Conservation (phyloP, 2,888 invertebrate species). For the Apodemia duryi region DNA sequence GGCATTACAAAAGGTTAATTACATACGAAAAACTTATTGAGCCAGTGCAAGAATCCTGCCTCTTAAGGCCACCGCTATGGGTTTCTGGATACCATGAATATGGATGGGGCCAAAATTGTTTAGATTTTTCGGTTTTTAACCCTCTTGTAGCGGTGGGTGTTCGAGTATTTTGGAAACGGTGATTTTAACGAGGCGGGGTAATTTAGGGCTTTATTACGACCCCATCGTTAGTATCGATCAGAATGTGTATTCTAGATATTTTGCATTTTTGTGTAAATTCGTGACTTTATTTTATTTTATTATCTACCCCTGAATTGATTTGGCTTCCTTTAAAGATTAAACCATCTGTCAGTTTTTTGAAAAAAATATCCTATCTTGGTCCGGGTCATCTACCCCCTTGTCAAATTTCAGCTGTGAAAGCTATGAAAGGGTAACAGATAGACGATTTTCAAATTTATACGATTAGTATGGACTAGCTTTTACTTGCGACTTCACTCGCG, state of each 20-base stretch:
- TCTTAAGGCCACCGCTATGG: slow-evolving; percentile 58
- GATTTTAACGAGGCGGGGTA: slow-evolving; percentile 30
- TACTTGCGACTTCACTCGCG: too few species aligned
- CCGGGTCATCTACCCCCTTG: too few species aligned
- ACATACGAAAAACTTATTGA: slow-evolving; percentile 56
- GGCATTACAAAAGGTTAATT: slow-evolving; percentile 62
- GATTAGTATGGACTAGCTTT: too few species aligned
- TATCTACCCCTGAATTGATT: too few species aligned
- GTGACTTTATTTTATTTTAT: neutral
- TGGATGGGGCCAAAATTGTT: slow-evolving; percentile 56
- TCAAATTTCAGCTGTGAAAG: too few species aligned
- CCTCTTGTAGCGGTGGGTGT: slow-evolving; percentile 51
- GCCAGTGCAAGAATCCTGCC: slow-evolving; percentile 51
- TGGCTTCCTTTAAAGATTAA: too few species aligned
- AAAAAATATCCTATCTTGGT: too few species aligned
- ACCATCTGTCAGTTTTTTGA: too few species aligned
- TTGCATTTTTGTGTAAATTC: neutral
- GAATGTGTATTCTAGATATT: neutral
- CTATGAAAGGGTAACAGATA: too few species aligned
- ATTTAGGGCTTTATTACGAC: slow-evolving; percentile 26
- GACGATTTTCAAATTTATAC: too few species aligned
- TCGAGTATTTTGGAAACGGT: slow-evolving; percentile 35
- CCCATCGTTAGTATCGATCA: neutral
- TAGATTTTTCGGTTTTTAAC: slow-evolving; percentile 50
- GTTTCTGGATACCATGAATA: slow-evolving; percentile 62